Percentiles rank a stretch among this genome's conserved stretches.
Evolutionary conservation across 1,140 invertebrate species (phyloP).

Genomic region (Sogatella furcifera): DNA sequence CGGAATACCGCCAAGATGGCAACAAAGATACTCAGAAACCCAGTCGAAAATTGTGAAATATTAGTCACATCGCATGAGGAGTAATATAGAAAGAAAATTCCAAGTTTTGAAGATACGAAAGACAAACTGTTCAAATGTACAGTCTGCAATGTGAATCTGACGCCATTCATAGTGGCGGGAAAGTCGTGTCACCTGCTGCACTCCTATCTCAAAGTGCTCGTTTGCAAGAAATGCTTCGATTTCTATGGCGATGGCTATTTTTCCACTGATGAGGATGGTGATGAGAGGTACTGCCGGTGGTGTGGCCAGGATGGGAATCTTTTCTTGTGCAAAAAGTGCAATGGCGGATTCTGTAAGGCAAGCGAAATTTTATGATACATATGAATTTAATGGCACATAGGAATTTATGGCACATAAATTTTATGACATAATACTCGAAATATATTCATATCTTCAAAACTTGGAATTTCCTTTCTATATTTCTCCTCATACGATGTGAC

Average conservation of each 20-base stretch:
- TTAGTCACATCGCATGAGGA: too few relatives aligned
- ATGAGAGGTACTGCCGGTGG: constrained; percentile 44
- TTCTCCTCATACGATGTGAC: too few relatives aligned
- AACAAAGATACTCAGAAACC: too few relatives aligned
- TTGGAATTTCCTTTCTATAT: too few relatives aligned
- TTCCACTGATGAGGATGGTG: constrained; percentile 36
- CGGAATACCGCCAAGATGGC: too few relatives aligned
- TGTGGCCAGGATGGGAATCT: constrained; percentile 45
- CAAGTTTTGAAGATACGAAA: constrained; percentile 9
- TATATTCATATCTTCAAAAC: constrained; percentile 10
- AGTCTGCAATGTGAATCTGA: constrained; percentile 15
- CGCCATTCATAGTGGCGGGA: constrained; percentile 11
- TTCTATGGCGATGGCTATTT: constrained; percentile 40
- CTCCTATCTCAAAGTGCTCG: constrained; percentile 37
- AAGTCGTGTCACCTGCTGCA: constrained; percentile 31
- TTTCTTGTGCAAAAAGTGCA: constrained; percentile 41
- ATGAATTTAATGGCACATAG: too few relatives aligned
- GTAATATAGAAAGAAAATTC: too few relatives aligned
- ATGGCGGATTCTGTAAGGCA: constrained; percentile 42
- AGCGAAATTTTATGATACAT: too few relatives aligned
- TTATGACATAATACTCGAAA: too few relatives aligned
- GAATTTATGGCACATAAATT: too few relatives aligned
- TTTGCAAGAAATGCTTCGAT: constrained; percentile 43
- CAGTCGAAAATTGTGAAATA: too few relatives aligned
- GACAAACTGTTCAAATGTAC: constrained; percentile 21